Conservation (phyloP, 35 echinoderm and acorn worm species). For the Patiria miniata region DNA sequence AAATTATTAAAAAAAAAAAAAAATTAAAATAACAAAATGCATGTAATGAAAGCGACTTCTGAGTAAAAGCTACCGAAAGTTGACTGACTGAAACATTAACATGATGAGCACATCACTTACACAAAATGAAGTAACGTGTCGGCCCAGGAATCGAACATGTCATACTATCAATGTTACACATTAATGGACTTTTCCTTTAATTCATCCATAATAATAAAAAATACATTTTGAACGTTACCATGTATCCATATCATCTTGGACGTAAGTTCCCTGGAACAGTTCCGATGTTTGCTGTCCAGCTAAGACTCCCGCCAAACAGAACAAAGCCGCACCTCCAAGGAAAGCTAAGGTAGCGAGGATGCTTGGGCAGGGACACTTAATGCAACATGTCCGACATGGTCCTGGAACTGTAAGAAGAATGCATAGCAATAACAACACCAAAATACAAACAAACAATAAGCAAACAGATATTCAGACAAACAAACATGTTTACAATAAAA, state of each 20-base stretch:
- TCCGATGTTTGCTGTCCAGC: constrained; percentile 57
- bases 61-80: too few relatives aligned
- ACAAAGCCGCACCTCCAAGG: constrained; percentile 45
- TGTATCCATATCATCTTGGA: too few relatives aligned
- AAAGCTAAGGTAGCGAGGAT: constrained; percentile 56
- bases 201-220: not conserved
- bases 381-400: constrained; percentile 77
- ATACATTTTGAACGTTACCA: too few relatives aligned
- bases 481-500: too few relatives aligned
- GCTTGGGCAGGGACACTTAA: constrained; percentile 74
- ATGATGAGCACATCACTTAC: too few relatives aligned
- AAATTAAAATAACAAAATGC: too few relatives aligned
- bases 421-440: too few relatives aligned
- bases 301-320: constrained; percentile 51
- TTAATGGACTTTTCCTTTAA: not conserved
- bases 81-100: too few relatives aligned
- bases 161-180: not conserved
- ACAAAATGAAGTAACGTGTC: not conserved
- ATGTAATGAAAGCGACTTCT: too few relatives aligned
- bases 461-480: too few relatives aligned
- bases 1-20: not conserved
- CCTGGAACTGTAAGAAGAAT: constrained; percentile 60
- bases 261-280: not conserved
- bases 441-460: too few relatives aligned
- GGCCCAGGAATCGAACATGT: not conserved